Base-by-base conservation (phyloP, 2,888 invertebrate species). In the Leptogaster cylindrica region DNA sequence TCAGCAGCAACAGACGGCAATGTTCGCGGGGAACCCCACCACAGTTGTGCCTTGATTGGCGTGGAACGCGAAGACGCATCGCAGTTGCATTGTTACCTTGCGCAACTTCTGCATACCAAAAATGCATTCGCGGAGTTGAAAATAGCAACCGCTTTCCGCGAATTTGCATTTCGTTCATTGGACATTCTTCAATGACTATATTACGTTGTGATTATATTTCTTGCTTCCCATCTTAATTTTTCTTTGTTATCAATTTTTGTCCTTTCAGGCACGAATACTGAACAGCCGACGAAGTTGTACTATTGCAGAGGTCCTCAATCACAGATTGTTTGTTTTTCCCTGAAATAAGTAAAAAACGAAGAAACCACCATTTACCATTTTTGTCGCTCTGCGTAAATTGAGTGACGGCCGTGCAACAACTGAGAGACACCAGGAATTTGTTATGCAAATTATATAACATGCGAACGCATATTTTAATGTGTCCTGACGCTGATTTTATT, bases 371-470 rank as follows among this genome's bases (percentile, higher is more conserved):
- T 27, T 61, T 12, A 7, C 61, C 61, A 44, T 61, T 20, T 61
- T 44, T 44, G 61, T 28, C 61, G 61, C 8, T 61, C 44, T 41
- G 44, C 61, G 44, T 41, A 12, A 61, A 61, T 16, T 44, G 44
- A 61, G 16, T 44, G 44, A 44, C 61, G n/a, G 16, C 10, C 61
- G 44, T 28, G 14, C 18, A 28, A 27, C 41, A 8, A n/a, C 27
- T 27, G 18, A 16, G 6, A 14, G 44, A 61, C 44, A 44, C 18
- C 8, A 16, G 12, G 44, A 61, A 61, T 18, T 61, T 27, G 44
- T 61, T 28, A 61, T 61, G 44, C 61, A 61, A 44, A 61, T 27
- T 27, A 44, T 61, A 16, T 18, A 55, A 55, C 55, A 36, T 23
- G 36, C 10, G 23, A 55, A 55, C 55, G 23, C 39, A 36, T 10